A percentile compares a stretch with the other conserved stretches of the same genome.
These are phyloP conservation scores for Microplitis mediator DNA, from an alignment of 1,140 invertebrate species.

Conservation along the genomic window DNA sequence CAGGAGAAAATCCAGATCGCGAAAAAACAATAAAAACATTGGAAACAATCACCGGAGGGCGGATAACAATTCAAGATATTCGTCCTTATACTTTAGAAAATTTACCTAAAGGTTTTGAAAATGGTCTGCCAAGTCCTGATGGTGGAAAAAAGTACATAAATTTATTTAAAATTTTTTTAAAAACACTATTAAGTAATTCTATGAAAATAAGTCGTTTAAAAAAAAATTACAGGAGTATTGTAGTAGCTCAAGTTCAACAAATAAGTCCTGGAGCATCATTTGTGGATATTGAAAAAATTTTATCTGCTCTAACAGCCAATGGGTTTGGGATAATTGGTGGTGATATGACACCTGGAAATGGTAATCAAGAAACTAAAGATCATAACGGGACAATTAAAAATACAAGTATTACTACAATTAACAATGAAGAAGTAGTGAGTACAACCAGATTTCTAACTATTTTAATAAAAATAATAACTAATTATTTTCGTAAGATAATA, in stretches of 20 bases:
- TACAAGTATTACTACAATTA: conserved; percentile 19
- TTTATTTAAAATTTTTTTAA: not conserved
- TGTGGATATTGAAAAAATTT: conserved; percentile 58
- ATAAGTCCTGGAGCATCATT: conserved; percentile 47
- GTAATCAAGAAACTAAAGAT: not conserved
- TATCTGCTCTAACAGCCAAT: conserved; percentile 70
- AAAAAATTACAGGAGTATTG: conserved; percentile 70
- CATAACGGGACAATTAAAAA: conserved; percentile 16
- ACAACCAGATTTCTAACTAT: not conserved
- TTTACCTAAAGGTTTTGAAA: conserved; percentile 26
- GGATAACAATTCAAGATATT: conserved; percentile 75
- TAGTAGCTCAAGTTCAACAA: conserved; percentile 67
- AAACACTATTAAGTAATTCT: not conserved
- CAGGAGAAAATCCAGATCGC: conserved; percentile 74
- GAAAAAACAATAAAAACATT: conserved; percentile 74
- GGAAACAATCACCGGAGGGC: conserved; percentile 76
- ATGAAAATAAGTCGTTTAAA: not conserved
- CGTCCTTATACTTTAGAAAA: conserved; percentile 68
- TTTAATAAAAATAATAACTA: not conserved
- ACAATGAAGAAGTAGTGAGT: conserved; percentile 50
- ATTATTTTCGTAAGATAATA: no score
- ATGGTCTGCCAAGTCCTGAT: conserved; percentile 23
- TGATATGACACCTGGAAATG: conserved; percentile 22
- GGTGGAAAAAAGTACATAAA: conserved; percentile 43
- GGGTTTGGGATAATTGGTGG: conserved; percentile 59